Conservation (phyloP, 53 echinoderm and acorn worm genomes). For the Paelopatides confundens region DNA sequence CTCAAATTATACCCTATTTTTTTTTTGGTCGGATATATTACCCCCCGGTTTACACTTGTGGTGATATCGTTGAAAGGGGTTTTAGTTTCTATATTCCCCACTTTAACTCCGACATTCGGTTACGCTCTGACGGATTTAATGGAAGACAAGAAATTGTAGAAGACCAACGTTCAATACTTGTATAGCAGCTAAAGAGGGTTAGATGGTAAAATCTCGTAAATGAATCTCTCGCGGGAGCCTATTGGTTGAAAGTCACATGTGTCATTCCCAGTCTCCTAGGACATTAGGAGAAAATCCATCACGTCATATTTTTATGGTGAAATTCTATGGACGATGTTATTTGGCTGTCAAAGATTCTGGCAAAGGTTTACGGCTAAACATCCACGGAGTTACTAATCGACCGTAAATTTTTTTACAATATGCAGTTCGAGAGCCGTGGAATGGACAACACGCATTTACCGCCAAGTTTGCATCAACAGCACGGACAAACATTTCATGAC, state of each 20-base stretch:
- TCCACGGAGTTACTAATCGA: constrained; percentile 58
- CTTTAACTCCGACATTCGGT: background rate
- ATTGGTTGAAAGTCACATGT: constrained; percentile 50
- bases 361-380: constrained; percentile 49
- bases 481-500: constrained; percentile 48
- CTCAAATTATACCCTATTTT: background rate
- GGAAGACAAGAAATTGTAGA: background rate
- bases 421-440: constrained; percentile 48
- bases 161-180: constrained; percentile 15
- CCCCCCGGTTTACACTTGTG: background rate
- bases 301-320: constrained; percentile 57
- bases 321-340: constrained; percentile 41
- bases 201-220: constrained; percentile 18
- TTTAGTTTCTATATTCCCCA: background rate
- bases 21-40: background rate
- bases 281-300: constrained; percentile 37
- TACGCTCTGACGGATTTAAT: constrained; percentile 40
- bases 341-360: constrained; percentile 44
- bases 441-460: constrained; percentile 47
- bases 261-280: constrained; percentile 24
- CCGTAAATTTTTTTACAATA: constrained; percentile 34
- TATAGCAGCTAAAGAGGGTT: background rate
- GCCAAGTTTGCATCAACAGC: constrained; percentile 46
- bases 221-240: constrained; percentile 41
- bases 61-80: too few relatives aligned